Conservation (phyloP, 2,797 vertebrate genomes). For the Menidia menidia region DNA sequence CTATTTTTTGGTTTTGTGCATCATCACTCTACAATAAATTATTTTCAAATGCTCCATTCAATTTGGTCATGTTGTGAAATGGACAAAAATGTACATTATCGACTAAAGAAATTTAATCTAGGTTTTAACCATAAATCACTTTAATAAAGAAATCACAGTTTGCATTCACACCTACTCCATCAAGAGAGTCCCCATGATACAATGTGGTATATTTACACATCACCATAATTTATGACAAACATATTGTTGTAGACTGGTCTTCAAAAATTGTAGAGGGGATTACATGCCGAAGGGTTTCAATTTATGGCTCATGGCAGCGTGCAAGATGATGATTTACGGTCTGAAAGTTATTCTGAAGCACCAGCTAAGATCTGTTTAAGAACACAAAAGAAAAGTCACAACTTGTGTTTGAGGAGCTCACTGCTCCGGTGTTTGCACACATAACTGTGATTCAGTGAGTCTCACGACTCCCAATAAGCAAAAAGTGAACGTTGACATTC, state of each 20-base stretch:
- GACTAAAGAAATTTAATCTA: slow-evolving; percentile 2
- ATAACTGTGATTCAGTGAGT: background rate
- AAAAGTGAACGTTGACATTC: slow-evolving; percentile 72
- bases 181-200: slow-evolving; percentile 12
- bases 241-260: slow-evolving; percentile 14
- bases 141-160: slow-evolving; percentile 28
- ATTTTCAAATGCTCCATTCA: background rate
- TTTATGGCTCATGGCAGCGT: slow-evolving; percentile 23
- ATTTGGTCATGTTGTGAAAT: background rate
- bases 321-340: slow-evolving; percentile 24
- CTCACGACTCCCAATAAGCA: slow-evolving; percentile 54
- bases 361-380: slow-evolving; percentile 20
- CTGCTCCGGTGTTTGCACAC: slow-evolving; percentile 7
- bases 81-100: background rate
- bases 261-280: slow-evolving; percentile 22
- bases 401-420: slow-evolving; percentile 32
- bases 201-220: slow-evolving; percentile 42
- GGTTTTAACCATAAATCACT: slow-evolving; percentile 1
- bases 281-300: slow-evolving; percentile 7
- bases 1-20: background rate
- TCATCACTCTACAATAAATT: background rate
- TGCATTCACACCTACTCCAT: slow-evolving; percentile 21
- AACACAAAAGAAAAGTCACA: slow-evolving; percentile 17
- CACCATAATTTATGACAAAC: slow-evolving; percentile 26
- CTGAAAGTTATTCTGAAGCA: slow-evolving; percentile 25